Conservation (phyloP, 64 coral and sea anemone species). For the Montipora capricornis region DNA sequence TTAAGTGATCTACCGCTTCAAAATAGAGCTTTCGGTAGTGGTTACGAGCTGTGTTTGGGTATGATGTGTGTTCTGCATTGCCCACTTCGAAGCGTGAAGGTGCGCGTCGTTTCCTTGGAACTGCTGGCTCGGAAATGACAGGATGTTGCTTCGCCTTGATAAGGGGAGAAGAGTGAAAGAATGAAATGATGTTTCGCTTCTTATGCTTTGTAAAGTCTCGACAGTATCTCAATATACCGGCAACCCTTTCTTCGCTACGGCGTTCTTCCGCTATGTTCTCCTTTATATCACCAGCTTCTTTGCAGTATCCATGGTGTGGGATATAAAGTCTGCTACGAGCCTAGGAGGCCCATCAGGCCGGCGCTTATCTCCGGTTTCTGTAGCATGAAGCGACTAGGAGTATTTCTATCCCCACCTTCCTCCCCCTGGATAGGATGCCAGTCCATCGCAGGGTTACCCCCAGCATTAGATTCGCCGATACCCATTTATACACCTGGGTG, state of each 20-base stretch:
- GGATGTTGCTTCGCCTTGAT: conserved; percentile 62
- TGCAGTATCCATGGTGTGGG: conserved; percentile 63
- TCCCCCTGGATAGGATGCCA: no score
- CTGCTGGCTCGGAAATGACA: conserved; percentile 46
- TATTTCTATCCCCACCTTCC: no score
- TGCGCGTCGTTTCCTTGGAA: conserved; percentile 38
- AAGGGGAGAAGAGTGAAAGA: conserved; percentile 38
- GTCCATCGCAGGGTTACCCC: no score
- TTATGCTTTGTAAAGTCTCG: conserved; percentile 51
- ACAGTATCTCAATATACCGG: conserved; percentile 4
- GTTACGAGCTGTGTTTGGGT: conserved; percentile 5
- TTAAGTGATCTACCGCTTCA: conserved; percentile 45
- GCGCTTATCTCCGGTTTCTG: no score
- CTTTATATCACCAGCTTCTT: conserved; percentile 34
- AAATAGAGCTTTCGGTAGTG: conserved; percentile 63
- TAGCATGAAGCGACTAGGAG: no score
- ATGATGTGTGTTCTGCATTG: conserved; percentile 1
- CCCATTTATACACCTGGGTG: no score
- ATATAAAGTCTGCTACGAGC: no score
- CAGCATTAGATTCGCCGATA: no score
- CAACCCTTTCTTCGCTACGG: neutral
- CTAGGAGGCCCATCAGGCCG: no score
- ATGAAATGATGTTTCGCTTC: conserved; percentile 52
- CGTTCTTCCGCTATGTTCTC: conserved; percentile 50
- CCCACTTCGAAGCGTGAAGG: conserved; percentile 36